These are phyloP conservation scores for Hypena proboscidalis DNA, from an alignment of 2,888 invertebrate species.

Conservation along the genomic window DNA sequence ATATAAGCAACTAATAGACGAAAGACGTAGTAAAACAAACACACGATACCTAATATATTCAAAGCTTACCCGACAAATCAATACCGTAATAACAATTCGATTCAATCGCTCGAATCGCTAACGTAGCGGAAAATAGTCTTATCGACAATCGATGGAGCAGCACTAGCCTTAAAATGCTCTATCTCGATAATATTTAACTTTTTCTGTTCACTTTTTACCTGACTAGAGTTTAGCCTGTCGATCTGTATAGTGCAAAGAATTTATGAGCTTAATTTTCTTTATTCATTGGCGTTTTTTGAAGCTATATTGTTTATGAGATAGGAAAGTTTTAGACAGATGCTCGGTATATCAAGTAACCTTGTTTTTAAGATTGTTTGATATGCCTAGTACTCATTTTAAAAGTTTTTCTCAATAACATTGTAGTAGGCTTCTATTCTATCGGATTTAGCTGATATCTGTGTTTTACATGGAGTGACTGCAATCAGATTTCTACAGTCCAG, in stretches of 20 bases:
- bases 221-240: conserved; percentile 27
- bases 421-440: too few species aligned
- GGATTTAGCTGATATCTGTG: too few species aligned
- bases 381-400: too few species aligned
- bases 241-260: conserved; percentile 36
- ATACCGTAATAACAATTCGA: conserved; percentile 55
- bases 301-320: conserved; percentile 1
- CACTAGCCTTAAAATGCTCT: conserved; percentile 40
- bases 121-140: conserved; percentile 50
- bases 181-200: conserved; percentile 43
- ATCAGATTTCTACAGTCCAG: too few species aligned
- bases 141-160: conserved; percentile 51
- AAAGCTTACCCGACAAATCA: conserved; percentile 51
- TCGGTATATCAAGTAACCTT: background rate
- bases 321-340: background rate
- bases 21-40: conserved; percentile 22
- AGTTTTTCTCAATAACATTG: too few species aligned
- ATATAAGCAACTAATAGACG: conserved; percentile 14
- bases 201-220: conserved; percentile 39
- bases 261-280: conserved; percentile 27
- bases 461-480: too few species aligned
- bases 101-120: conserved; percentile 45
- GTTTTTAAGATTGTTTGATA: too few species aligned
- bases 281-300: conserved; percentile 21
- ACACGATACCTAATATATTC: conserved; percentile 29